Conservation (phyloP, 2,888 invertebrate species). For the Ormyrus pomaceus region DNA sequence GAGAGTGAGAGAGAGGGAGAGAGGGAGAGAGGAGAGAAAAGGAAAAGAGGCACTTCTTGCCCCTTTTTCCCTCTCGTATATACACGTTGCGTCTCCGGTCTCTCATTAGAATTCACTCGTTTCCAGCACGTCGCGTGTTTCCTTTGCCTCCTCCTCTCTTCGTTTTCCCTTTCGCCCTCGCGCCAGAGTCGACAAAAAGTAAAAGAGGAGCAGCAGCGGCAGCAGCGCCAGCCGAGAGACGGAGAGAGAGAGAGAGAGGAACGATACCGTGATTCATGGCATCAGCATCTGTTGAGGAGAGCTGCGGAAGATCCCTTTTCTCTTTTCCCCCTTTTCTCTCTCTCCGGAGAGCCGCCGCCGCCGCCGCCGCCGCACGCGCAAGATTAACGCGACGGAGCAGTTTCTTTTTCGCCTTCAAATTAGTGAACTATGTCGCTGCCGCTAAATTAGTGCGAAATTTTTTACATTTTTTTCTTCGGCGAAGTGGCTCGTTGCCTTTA, state of each 20-base stretch:
- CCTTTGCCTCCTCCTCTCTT: neutral
- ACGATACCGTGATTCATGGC: conserved; percentile 49
- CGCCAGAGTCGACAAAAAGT: neutral
- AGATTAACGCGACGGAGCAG: neutral
- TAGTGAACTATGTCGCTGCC: conserved; percentile 23
- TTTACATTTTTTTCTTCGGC: neutral
- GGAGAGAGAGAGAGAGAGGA: conserved; percentile 3
- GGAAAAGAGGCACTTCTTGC: neutral
- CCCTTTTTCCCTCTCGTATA: neutral
- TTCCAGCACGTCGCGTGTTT: conserved; percentile 7
- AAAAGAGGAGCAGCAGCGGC: too few relatives aligned
- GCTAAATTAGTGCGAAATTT: conserved; percentile 1
- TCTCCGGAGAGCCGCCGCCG: too few relatives aligned
- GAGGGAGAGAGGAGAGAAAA: neutral
- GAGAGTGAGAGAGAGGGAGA: too few relatives aligned
- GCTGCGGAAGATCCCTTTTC: neutral
- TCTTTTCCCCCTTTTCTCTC: conserved; percentile 1
- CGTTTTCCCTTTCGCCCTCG: conserved; percentile 26
- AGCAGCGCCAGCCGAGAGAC: too few relatives aligned
- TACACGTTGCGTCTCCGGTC: neutral
- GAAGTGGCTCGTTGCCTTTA: too few relatives aligned
- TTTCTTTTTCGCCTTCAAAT: conserved; percentile 31
- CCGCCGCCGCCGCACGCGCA: too few relatives aligned
- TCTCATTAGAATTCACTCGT: conserved; percentile 40
- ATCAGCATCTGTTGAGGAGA: conserved; percentile 40